These are phyloP conservation scores for Grammatotria lemairii DNA, from an alignment of 2,113 vertebrate species.

Conservation along the genomic window DNA sequence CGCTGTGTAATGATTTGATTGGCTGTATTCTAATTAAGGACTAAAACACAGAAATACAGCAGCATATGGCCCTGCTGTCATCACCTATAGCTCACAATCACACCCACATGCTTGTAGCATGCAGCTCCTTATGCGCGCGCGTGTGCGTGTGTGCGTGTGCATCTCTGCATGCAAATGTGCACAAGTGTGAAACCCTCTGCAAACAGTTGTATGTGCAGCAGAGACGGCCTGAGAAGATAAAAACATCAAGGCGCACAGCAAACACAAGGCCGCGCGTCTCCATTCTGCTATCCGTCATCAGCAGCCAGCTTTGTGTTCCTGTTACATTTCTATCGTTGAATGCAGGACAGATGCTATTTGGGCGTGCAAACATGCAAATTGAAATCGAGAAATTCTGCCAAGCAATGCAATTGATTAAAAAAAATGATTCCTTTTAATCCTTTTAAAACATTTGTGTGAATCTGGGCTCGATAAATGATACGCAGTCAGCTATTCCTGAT, in stretches of 20 bases:
- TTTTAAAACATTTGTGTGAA: background rate
- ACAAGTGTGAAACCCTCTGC: background rate
- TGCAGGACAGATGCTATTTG: background rate
- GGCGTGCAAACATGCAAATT: background rate
- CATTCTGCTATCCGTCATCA: background rate
- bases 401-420: background rate
- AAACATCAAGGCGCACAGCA: slow-evolving; percentile 5
- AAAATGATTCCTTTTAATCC: background rate
- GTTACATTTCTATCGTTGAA: background rate
- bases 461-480: background rate
- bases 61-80: slow-evolving; percentile 58
- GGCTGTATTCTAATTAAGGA: background rate
- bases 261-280: slow-evolving; percentile 7
- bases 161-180: background rate
- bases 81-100: slow-evolving; percentile 55
- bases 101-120: slow-evolving; percentile 36
- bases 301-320: background rate
- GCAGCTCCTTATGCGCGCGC: slow-evolving; percentile 4
- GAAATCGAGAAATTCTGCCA: background rate
- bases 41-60: slow-evolving; percentile 17
- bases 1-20: background rate
- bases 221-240: background rate
- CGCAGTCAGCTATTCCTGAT: background rate
- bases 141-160: accelerated
- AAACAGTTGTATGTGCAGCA: background rate